A percentile compares a stretch with the other conserved stretches of the same genome.
Conservation (phyloP, 1,140 invertebrate species). For the Nymphalis io region DNA sequence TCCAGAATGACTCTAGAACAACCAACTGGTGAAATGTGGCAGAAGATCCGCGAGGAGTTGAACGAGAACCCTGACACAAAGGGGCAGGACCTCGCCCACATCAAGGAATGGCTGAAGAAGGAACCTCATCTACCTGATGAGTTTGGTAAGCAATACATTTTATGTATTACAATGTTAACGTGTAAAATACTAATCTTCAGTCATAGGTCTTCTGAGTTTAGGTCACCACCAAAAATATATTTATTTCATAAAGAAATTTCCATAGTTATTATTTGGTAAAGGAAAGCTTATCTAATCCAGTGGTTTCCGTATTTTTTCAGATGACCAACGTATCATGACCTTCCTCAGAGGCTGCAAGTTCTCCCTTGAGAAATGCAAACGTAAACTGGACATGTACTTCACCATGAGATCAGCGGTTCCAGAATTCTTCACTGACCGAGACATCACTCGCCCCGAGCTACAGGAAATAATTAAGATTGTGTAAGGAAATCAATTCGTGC, state of each 20-base stretch:
- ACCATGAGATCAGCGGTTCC: slow-evolving; percentile 91
- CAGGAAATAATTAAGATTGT: slow-evolving; percentile 85
- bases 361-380: slow-evolving; percentile 92
- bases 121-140: slow-evolving; percentile 82
- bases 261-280: too few species aligned
- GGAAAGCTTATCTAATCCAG: too few species aligned
- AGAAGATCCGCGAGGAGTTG: slow-evolving; percentile 88
- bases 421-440: slow-evolving; percentile 90
- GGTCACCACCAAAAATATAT: too few species aligned
- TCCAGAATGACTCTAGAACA: slow-evolving; percentile 87
- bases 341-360: slow-evolving; percentile 94
- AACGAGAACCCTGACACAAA: slow-evolving; percentile 87
- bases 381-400: slow-evolving; percentile 93
- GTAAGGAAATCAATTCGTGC: slow-evolving; percentile 81
- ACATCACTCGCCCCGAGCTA: slow-evolving; percentile 86
- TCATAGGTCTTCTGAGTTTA: too few species aligned
- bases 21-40: slow-evolving; percentile 88
- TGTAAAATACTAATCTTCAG: too few species aligned
- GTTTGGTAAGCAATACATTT: slow-evolving; percentile 53
- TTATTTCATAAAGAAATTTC: too few species aligned
- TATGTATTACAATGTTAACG: too few species aligned
- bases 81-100: slow-evolving; percentile 85
- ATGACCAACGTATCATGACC: slow-evolving; percentile 89
- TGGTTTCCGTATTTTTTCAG: slow-evolving; percentile 61
- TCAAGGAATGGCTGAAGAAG: slow-evolving; percentile 89